Base-by-base conservation (phyloP, 2,888 invertebrate genomes). In the Clunio marinus region DNA sequence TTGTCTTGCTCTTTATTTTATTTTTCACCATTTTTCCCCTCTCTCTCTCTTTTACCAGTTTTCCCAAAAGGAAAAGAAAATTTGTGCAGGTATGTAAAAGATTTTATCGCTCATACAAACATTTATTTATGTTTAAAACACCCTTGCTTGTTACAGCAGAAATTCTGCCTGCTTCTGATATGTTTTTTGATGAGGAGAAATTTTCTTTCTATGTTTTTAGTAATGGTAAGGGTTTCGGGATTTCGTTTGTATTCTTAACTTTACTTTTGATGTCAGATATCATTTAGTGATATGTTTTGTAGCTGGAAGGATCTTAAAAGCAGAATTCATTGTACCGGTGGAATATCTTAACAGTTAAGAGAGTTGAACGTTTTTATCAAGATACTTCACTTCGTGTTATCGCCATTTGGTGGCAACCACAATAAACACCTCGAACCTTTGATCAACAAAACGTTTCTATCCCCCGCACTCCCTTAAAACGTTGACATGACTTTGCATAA, bases 401-500 rank as follows among this genome's bases (percentile, higher is more conserved):
- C n/a, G n/a, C n/a, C n/a, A n/a, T n/a, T n/a, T n/a, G n/a, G n/a
- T n/a, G n/a, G n/a, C n/a, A n/a, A n/a, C n/a, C n/a, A n/a, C n/a
- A n/a, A n/a, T n/a, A n/a, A n/a, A n/a, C n/a, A 7, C 32, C 32
- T 32, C 32, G 10, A 32, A 32, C 5, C 10, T 32, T 32, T 32
- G 10, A 32, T 7, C 10, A 32, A 7, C 32, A 10, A 7, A 5
- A 32, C 32, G 32, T 32, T 7, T 32, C 10, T 7, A 32, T 32
- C 32, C 32, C 32, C 5, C 32, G 7, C 17, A 51, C 17, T 20
- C 32, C n/a, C 32, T 27, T 5, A 20, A 59, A 62, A 41, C 41
- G 22, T n/a, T 62, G 41, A 62, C 41, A 41, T 62, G 62, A 41
- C 15, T 68, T 25, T 46, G 55, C 58, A 68, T 58, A 57, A 58